Evolutionary conservation across 64 coral and sea anemone species (phyloP).

Genomic region (Pocillopora damicornis): DNA sequence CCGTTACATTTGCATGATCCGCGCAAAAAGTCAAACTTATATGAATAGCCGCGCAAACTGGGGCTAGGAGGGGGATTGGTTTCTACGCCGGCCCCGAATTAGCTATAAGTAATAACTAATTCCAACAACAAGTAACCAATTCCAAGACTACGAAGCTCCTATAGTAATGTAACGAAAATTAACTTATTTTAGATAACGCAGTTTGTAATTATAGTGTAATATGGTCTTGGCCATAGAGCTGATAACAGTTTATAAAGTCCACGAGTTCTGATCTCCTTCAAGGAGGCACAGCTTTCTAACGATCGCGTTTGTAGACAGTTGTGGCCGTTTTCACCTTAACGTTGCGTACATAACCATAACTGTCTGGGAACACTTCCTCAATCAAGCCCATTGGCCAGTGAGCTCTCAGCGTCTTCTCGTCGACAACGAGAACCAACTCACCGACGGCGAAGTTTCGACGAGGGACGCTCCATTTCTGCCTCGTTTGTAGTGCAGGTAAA

Average conservation of each 20-base stretch:
- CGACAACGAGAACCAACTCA: constrained; percentile 40
- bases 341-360: not conserved
- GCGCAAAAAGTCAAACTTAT: too few species aligned
- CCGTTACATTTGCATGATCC: too few species aligned
- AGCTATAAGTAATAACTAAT: too few species aligned
- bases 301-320: constrained; percentile 3
- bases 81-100: not conserved
- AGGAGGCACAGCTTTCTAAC: constrained; percentile 30
- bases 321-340: not conserved
- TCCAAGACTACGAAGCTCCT: too few species aligned
- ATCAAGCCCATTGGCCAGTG: constrained; percentile 44
- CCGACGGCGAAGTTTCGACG: constrained; percentile 4
- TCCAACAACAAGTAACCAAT: too few species aligned
- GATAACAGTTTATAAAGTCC: too few species aligned
- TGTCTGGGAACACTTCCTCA: not conserved
- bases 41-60: not conserved
- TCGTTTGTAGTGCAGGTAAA: constrained; percentile 19
- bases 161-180: too few species aligned
- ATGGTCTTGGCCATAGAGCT: too few species aligned
- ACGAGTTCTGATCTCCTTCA: not conserved
- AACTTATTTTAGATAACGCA: too few species aligned
- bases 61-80: not conserved
- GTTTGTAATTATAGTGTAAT: too few species aligned
- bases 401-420: not conserved
- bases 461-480: constrained; percentile 37